A percentile compares a stretch with the other conserved stretches of the same genome.
Evolutionary conservation across 2,797 vertebrate species (phyloP).

Genomic region (Epinephelus awoara): DNA sequence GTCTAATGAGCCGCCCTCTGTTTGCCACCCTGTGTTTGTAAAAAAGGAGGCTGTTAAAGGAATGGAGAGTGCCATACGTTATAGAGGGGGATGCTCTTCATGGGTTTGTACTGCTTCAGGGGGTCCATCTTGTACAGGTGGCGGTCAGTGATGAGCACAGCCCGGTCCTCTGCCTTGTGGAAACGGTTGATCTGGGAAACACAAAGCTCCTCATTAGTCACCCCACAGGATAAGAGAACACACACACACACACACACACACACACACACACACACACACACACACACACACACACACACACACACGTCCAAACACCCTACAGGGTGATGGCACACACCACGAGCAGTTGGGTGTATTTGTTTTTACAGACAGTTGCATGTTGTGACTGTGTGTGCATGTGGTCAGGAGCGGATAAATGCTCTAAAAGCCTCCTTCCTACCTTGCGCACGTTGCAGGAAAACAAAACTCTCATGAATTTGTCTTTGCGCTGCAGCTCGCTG

Average conservation of each 20-base stretch:
- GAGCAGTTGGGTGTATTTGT: slow-evolving; percentile 25
- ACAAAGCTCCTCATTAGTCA: slow-evolving; percentile 69
- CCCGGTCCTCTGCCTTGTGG: slow-evolving; percentile 94
- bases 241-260: slow-evolving; percentile 33
- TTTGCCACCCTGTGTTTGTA: neutral
- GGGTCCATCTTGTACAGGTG: slow-evolving; percentile 99
- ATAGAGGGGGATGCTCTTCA: slow-evolving; percentile 97
- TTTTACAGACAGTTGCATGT: slow-evolving; percentile 17
- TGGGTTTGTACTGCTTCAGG: slow-evolving; percentile 95
- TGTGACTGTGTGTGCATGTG: slow-evolving; percentile 14
- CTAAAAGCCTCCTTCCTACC: slow-evolving; percentile 81
- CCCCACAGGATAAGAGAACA: slow-evolving; percentile 32
- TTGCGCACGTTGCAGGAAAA: slow-evolving; percentile 98
- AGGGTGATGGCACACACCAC: slow-evolving; percentile 20
- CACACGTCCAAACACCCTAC: slow-evolving; percentile 34
- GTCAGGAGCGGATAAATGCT: neutral
- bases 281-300: slow-evolving; percentile 30
- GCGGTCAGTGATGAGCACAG: slow-evolving; percentile 95
- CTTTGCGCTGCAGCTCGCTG: slow-evolving; percentile 95
- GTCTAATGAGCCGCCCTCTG: neutral
- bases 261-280: too few relatives aligned
- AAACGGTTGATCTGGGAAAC: slow-evolving; percentile 94
- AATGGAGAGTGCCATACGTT: slow-evolving; percentile 86
- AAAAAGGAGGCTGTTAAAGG: neutral
- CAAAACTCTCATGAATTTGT: slow-evolving; percentile 98